Percentiles rank a stretch among this genome's conserved stretches.
Evolutionary conservation across 2,888 invertebrate genomes (phyloP).

Genomic region (Resseliella maxima): DNA sequence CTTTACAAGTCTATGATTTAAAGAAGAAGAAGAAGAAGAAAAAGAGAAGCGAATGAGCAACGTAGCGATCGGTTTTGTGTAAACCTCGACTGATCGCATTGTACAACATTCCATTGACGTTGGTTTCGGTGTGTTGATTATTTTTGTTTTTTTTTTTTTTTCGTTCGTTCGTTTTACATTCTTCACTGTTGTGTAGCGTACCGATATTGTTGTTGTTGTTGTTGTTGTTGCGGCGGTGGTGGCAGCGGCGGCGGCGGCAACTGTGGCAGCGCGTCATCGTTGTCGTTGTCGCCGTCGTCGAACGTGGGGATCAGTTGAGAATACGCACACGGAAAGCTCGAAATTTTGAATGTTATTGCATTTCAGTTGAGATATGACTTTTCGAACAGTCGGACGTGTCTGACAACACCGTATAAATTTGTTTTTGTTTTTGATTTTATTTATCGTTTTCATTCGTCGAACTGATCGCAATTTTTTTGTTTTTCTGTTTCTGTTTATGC

Average conservation of each 20-base stretch:
- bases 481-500: too few species aligned
- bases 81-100: conserved; percentile 7
- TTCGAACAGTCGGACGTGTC: conserved; percentile 41
- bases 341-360: conserved; percentile 21
- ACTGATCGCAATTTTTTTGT: not conserved
- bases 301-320: conserved; percentile 30
- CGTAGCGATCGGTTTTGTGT: conserved; percentile 5
- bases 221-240: not conserved
- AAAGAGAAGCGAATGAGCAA: conserved; percentile 33
- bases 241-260: not conserved
- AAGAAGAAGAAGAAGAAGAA: not conserved
- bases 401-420: not conserved
- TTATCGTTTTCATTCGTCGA: not conserved
- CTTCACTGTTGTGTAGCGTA: too few species aligned
- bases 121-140: not conserved
- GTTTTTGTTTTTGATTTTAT: not conserved
- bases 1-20: not conserved
- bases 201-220: not conserved
- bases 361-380: conserved; percentile 48
- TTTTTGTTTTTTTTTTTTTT: not conserved
- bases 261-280: not conserved
- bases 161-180: not conserved
- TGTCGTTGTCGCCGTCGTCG: not conserved
- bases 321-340: conserved; percentile 15
- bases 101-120: conserved; percentile 46